Base-by-base conservation (phyloP, 2,888 invertebrate species). In the Drosophila meridiana region DNA sequence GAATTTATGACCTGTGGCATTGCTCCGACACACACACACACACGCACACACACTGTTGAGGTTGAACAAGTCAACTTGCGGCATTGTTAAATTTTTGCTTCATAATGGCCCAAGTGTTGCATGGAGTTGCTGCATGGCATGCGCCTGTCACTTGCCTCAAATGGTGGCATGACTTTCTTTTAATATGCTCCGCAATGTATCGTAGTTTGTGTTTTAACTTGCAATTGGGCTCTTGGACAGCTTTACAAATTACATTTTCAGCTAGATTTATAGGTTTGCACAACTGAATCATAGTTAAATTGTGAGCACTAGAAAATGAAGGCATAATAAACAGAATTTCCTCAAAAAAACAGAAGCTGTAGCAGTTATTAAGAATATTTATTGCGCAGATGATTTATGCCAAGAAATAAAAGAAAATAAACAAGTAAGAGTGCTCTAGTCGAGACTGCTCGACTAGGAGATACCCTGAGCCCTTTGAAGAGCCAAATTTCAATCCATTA, bases 1-100 rank as follows among this genome's bases (percentile, higher is more conserved):
- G 89, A 90, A 87, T 90, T 87, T 87, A 90, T 89, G 90, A 89
- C 90, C 90, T 87, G 75, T 87, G 90, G 90, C 87, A 74, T 66
- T 83, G 59, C 71, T 69, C 69, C 66, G 56, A 63, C 69, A 71
- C 32, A 45, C 8, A 69, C 50, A 50, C 13, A 63, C 69, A 71
- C 32, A 45, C 8, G 66, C 50, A 50, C 13, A 63, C 65, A 68
- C 32, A 47, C 30, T 61, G 47, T 45, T 38, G 40, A 65, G 65
- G 43, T 59, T 65, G 48, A 64, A 58, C 61, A 61, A 66, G 65
- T 70, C 76, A 66, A 73, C 81, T 68, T 79, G 85, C 76, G 76
- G 89, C 90, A 90, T 78, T 88, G 89, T 78, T 87, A 78, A 74
- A 85, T 82, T 74, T 78, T 82, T 88, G 70, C 86, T 55, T 78